Percentiles rank a stretch among this genome's conserved stretches.
phyloP scores from a whole-genome alignment of 2,888 invertebrate genomes.

The Torymus aiolomorphi region DNA sequence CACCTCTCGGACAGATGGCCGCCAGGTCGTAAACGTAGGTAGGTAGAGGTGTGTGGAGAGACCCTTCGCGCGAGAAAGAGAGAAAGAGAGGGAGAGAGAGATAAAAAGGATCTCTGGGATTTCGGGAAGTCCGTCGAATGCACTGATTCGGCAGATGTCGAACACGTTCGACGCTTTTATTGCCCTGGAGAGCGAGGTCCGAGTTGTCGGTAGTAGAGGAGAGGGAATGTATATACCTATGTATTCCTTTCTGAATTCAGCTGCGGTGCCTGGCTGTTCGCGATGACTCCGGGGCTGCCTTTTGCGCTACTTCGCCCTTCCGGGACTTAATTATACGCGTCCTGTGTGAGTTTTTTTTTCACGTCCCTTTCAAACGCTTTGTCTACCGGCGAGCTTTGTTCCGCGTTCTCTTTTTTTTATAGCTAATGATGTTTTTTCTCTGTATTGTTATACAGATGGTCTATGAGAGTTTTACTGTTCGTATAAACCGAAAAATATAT shows the following conservation, averaged over 20 bases:
- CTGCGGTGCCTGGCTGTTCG: neutral
- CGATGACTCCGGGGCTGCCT: too few relatives aligned
- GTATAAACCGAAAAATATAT: too few relatives aligned
- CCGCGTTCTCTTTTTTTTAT: neutral
- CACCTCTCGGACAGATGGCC: slow-evolving; percentile 39
- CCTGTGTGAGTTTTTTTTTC: slow-evolving; percentile 12
- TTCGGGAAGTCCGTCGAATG: slow-evolving; percentile 47
- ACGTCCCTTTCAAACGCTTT: slow-evolving; percentile 11
- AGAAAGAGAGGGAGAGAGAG: slow-evolving; percentile 9
- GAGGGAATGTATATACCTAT: too few relatives aligned
- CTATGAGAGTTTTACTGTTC: too few relatives aligned
- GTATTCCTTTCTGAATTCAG: slow-evolving; percentile 23
- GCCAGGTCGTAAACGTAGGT: slow-evolving; percentile 30
- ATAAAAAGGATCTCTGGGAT: slow-evolving; percentile 52
- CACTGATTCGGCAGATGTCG: slow-evolving; percentile 71
- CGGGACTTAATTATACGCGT: slow-evolving; percentile 18
- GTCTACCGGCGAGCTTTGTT: neutral
- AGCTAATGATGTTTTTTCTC: too few relatives aligned
- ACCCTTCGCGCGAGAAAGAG: neutral
- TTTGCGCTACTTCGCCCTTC: neutral
- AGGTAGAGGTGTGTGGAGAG: slow-evolving; percentile 2
- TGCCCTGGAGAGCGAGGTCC: neutral
- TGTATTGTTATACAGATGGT: too few relatives aligned
- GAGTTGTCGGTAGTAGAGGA: too few relatives aligned
- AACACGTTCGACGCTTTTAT: slow-evolving; percentile 66